Conservation (phyloP, 2,113 vertebrate genomes). For the Cairina moschata region DNA sequence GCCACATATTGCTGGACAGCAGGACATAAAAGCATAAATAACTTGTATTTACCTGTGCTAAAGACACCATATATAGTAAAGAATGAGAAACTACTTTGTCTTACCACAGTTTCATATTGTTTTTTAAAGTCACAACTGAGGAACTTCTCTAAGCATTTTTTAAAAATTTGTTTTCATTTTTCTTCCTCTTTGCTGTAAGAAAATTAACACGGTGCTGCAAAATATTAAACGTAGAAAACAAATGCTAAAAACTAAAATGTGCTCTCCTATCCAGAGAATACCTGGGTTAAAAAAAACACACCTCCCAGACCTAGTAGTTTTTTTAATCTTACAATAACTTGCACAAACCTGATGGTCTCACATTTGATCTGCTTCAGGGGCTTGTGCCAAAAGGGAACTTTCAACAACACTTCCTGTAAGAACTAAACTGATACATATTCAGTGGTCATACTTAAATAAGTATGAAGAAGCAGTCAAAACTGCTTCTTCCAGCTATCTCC, state of each 20-base stretch:
- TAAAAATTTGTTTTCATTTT: background rate
- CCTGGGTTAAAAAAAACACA: background rate
- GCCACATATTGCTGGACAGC: background rate
- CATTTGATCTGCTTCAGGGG: background rate
- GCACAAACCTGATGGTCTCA: background rate
- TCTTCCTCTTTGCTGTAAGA: background rate
- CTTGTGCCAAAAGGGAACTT: background rate
- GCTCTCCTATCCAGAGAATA: background rate
- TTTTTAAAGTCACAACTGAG: background rate
- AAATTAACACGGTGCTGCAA: background rate
- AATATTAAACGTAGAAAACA: background rate
- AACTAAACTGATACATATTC: background rate
- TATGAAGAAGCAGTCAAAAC: too few species aligned
- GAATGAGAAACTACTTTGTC: background rate
- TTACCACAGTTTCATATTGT: background rate
- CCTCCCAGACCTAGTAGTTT: background rate
- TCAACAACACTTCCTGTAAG: background rate
- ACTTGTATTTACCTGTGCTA: background rate
- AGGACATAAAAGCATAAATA: background rate
- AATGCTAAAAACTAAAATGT: background rate
- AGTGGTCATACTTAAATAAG: background rate
- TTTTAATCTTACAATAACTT: rapidly evolving
- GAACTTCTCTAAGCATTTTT: background rate
- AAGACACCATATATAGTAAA: background rate
- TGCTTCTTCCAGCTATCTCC: background rate